Evolutionary conservation across 2,797 vertebrate genomes (phyloP), one percentile per base, ranked within the genome.

Genomic region (Falco peregrinus): DNA sequence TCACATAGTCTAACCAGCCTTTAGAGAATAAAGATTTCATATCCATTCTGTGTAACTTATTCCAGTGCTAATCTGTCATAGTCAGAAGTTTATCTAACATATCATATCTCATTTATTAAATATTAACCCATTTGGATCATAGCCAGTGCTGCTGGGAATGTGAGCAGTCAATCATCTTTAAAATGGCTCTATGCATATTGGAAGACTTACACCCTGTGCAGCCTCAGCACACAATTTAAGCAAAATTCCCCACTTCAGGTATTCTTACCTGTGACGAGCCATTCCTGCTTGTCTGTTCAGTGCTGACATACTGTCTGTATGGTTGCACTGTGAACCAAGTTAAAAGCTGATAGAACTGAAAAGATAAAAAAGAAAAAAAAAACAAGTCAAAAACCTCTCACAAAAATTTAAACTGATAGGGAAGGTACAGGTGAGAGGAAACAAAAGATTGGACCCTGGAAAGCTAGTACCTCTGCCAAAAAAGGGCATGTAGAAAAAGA

Each of bases 301-400:
- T 54, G 35, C 11, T 75, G 39, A 51, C 13, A 14, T 50, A 74
- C 5, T 31, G 5, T 64, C 88, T 47, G 18, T 11, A 26, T 11
- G 22, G 16, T 33, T 75, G 19, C 1, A 4, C 20, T 60, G 14
- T 41, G 67, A 73, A 81, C 5, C 41, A 64, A 26, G 3, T 33
- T 60, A 69, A 51, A 16, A 90, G 22, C 6, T 56, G 41, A 64
- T 4, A 90, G 59, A 68, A 87, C 37, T 43, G 7, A 51, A 60
- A 56, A 37, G 1, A 39, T n/a, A 43, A 33, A 29, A 13, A 16
- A 16, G 25, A 24, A 10, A 25, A 31, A 6, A 39, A 28, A 18
- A 28, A 7, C 1, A 59, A 69, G 48, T 3, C 0, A 13, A 9
- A 67, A 74, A 43, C 5, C 0, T 2, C 8, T 25, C 4, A 47